These are phyloP conservation scores for Plemyria rubiginata DNA, from an alignment of 2,888 invertebrate species.

Conservation along the genomic window DNA sequence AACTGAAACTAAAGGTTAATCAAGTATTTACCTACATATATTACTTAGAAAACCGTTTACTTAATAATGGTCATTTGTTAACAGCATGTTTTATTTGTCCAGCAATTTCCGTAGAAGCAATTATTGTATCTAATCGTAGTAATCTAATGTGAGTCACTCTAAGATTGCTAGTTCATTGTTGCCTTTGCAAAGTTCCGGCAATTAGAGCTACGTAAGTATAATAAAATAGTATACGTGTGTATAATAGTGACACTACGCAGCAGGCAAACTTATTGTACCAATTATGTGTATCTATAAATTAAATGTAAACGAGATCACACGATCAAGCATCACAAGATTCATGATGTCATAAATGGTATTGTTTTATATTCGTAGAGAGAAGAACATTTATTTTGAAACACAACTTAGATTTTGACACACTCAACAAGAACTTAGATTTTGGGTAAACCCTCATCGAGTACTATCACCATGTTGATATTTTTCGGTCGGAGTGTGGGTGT, in stretches of 20 bases:
- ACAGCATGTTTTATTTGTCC: slow-evolving; percentile 18
- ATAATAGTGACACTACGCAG: slow-evolving; percentile 11
- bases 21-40: too few species aligned
- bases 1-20: too few species aligned
- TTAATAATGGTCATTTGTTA: slow-evolving; percentile 3
- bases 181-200: slow-evolving; percentile 31
- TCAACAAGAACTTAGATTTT: too few species aligned
- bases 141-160: slow-evolving; percentile 40
- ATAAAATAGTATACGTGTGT: not conserved
- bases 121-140: slow-evolving; percentile 34
- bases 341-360: too few species aligned
- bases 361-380: too few species aligned
- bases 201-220: not conserved
- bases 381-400: too few species aligned
- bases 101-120: slow-evolving; percentile 14
- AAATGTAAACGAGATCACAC: slow-evolving; percentile 19
- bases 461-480: too few species aligned
- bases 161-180: slow-evolving; percentile 34
- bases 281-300: slow-evolving; percentile 3
- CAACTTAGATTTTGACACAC: too few species aligned
- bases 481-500: too few species aligned
- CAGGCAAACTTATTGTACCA: slow-evolving; percentile 11
- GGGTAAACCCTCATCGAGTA: too few species aligned
- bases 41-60: not conserved
- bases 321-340: not conserved